Percentiles rank a stretch among this genome's conserved stretches.
phyloP scores from a whole-genome alignment of 2,113 vertebrate genomes.

The Gavia stellata region DNA sequence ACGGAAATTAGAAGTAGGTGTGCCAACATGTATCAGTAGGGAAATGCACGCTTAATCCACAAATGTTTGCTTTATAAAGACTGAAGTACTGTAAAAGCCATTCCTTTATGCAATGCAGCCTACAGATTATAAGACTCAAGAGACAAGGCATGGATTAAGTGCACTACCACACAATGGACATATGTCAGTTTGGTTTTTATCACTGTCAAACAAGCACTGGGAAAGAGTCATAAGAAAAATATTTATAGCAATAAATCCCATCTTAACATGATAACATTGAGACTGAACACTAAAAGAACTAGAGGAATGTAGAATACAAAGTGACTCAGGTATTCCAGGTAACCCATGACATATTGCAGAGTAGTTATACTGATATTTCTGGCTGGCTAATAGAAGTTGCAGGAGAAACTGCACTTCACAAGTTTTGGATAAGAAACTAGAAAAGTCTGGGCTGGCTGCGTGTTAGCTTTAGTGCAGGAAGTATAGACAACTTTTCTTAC shows the following conservation, averaged over 20 bases:
- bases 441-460: neutral
- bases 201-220: neutral
- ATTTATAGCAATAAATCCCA: conserved; percentile 48
- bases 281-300: neutral
- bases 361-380: neutral
- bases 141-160: conserved; percentile 38
- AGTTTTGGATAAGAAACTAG: neutral
- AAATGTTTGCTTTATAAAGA: conserved; percentile 37
- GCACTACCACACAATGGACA: conserved; percentile 31
- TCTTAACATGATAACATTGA: conserved; percentile 34
- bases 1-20: conserved; percentile 25
- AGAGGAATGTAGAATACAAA: neutral
- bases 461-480: neutral
- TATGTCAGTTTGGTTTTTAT: conserved; percentile 36
- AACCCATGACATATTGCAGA: neutral
- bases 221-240: conserved; percentile 45
- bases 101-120: conserved; percentile 11
- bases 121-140: neutral
- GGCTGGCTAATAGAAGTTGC: neutral
- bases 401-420: neutral
- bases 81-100: conserved; percentile 7
- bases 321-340: conserved; percentile 6
- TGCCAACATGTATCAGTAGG: neutral
- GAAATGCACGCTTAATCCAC: conserved; percentile 49
- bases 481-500: neutral